Base-by-base conservation (phyloP, 2,888 invertebrate species). In the Lypha dubia region DNA sequence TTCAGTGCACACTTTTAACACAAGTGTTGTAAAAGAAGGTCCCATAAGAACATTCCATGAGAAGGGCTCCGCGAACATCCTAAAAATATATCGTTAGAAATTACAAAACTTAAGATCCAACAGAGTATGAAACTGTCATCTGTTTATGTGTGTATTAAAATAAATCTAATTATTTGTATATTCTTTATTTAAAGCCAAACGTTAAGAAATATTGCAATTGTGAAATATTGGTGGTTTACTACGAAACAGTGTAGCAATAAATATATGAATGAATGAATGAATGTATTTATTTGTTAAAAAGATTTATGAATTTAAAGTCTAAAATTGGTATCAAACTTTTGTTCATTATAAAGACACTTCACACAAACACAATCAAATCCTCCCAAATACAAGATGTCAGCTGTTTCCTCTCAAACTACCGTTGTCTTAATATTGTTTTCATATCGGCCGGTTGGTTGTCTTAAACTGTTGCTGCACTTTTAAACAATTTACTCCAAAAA, bases 251-350 rank as follows among this genome's bases (percentile, higher is more conserved):
- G 68, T 53, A 20, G 53, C 28, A 38, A 63, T n/a, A 24, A 35
- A 28, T 60, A n/a, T 53, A 17, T 17, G n/a, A n/a, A n/a, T n/a
- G n/a, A n/a, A n/a, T n/a, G n/a, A 44, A 24, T 70, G 62, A 80
- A 41, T 67, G 71, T 76, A 71, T 80, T 51, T 67, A 77, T 80
- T 80, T 80, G 76, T 80, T 71, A 73, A 76, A 76, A 62, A 84
- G 80, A 84, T 84, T 84, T 76, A 84, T 80, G 62, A 32, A 73
- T 80, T 80, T 79, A 28, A 53, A 76, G 68, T 4, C 32, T 49
- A 56, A 84, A 80, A 80, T 84, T 80, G 84, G 60, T 80, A 84
- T 76, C 65, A 73, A 84, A 56, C 80, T 53, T 24, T 60, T 60
- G 63, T 62, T 56, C 63, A 70, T 70, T 41, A 67, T 44, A 75